Percentiles rank a stretch among this genome's conserved stretches.
Conservation (phyloP, 2,888 invertebrate species). For the Nephrotoma guestfalica region DNA sequence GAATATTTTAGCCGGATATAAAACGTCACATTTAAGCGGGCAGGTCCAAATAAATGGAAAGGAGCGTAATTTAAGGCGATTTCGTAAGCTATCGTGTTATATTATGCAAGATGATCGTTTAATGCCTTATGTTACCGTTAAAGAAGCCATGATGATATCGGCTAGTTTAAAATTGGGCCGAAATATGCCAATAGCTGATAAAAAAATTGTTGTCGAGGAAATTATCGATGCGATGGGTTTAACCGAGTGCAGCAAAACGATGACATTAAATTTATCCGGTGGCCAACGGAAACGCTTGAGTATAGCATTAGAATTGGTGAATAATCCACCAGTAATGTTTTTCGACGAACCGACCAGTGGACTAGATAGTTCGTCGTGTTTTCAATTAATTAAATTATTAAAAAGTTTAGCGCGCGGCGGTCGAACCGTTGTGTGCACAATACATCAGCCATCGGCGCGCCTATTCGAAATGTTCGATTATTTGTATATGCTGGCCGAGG, state of each 20-base stretch:
- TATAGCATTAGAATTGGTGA: slow-evolving; percentile 83
- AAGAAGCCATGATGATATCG: slow-evolving; percentile 85
- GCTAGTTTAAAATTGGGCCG: slow-evolving; percentile 85
- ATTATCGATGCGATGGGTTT: slow-evolving; percentile 75
- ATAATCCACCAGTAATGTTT: slow-evolving; percentile 95
- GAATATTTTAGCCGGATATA: slow-evolving; percentile 80
- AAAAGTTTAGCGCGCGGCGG: slow-evolving; percentile 78
- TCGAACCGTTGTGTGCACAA: slow-evolving; percentile 88
- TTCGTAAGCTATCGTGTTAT: slow-evolving; percentile 88
- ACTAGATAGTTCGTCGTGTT: slow-evolving; percentile 86
- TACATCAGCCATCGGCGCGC: slow-evolving; percentile 91
- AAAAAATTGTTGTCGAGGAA: slow-evolving; percentile 69
- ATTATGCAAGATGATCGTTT: slow-evolving; percentile 93
- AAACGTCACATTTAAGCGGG: slow-evolving; percentile 72
- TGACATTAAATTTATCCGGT: slow-evolving; percentile 70
- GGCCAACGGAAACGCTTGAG: slow-evolving; percentile 84
- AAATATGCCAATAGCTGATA: slow-evolving; percentile 53
- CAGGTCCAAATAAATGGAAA: slow-evolving; percentile 78
- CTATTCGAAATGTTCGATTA: slow-evolving; percentile 93
- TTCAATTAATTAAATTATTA: slow-evolving; percentile 77
- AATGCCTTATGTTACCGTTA: slow-evolving; percentile 77
- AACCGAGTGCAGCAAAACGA: slow-evolving; percentile 62
- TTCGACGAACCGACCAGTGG: slow-evolving; percentile 92
- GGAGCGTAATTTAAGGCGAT: slow-evolving; percentile 69
- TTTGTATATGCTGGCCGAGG: slow-evolving; percentile 80